These are phyloP conservation scores for Leguminivora glycinivorella DNA, from an alignment of 1,140 invertebrate genomes.

Conservation along the genomic window DNA sequence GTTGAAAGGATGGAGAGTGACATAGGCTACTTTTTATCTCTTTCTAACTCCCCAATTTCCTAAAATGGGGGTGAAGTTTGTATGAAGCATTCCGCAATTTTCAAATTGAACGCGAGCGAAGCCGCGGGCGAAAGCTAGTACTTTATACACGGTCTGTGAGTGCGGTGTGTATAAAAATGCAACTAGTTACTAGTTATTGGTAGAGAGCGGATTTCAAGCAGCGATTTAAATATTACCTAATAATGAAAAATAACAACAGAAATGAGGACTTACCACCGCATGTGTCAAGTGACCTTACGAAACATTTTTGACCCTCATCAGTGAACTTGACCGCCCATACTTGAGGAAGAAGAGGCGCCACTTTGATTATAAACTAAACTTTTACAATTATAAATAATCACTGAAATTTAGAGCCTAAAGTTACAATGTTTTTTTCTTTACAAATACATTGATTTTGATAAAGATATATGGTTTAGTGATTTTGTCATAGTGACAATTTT, in stretches of 20 bases:
- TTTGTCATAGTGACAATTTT: conserved; percentile 12
- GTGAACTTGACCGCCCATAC: conserved; percentile 65
- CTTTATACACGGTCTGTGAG: too few species aligned
- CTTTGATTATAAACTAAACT: conserved; percentile 45
- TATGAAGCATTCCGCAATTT: too few species aligned
- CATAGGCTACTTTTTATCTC: too few species aligned
- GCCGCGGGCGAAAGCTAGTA: too few species aligned
- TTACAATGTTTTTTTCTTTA: neutral
- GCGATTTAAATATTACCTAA: too few species aligned
- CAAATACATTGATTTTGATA: neutral
- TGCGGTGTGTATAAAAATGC: too few species aligned
- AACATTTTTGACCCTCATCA: conserved; percentile 60
- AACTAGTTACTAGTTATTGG: too few species aligned
- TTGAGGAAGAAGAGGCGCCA: conserved; percentile 57
- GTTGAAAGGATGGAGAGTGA: too few species aligned
- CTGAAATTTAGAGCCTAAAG: neutral
- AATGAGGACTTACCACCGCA: conserved; percentile 50
- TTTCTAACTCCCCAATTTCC: too few species aligned
- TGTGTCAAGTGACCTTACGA: conserved; percentile 63
- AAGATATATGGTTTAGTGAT: neutral
- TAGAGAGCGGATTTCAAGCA: too few species aligned
- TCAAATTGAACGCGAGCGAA: too few species aligned
- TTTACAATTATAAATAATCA: neutral
- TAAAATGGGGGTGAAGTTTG: too few species aligned
- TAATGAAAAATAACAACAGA: neutral